Evolutionary conservation across 2,797 vertebrate species (phyloP), one percentile per base, ranked within the genome.

Genomic region (Allobates femoralis): DNA sequence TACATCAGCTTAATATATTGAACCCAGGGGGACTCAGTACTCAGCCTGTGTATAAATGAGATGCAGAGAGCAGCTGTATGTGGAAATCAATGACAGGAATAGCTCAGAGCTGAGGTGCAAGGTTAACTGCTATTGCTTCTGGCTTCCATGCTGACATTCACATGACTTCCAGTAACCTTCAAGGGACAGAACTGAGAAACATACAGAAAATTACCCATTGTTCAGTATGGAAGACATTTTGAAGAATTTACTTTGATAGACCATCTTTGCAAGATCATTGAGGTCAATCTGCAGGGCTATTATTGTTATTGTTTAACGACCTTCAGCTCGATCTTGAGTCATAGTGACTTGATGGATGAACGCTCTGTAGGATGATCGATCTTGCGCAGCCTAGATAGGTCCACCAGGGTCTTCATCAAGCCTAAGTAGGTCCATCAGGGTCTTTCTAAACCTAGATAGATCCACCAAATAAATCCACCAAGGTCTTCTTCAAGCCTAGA

Each of bases 1-100:
- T 83, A 83, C 85, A 76, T 77, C 80, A 79, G 80, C 80, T 79
- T 84, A 87, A 87, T 87, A 74, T 50, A 30, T 73, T 37, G 30
- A 84, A 34, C 75, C 77, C 81, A 73, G 64, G 86, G 74, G 73
- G 64, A 73, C 81, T 18, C 26, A 23, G 64, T 62, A 69, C 81
- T 79, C 81, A 16, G 51, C 19, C 64, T 79, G 86, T 37, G 51
- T 79, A 51, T 37, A 26, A 74, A 87, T 83, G 64, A 83, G 81
- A 87, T 87, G 66, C 62, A 55, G 30, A 26, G 32, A 50, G 46
- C 74, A 77, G 81, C 34, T 79, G 74, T 12, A 58, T 5, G 62
- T 32, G 41, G 15, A 77, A 69, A 30, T 46, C 75, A 82, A 67
- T 73, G 84, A 50, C 53, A 53, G 53, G 66, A 86, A 73, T 73